These are phyloP conservation scores for Meliscaeva auricollis DNA, from an alignment of 2,888 invertebrate genomes.

Conservation along the genomic window DNA sequence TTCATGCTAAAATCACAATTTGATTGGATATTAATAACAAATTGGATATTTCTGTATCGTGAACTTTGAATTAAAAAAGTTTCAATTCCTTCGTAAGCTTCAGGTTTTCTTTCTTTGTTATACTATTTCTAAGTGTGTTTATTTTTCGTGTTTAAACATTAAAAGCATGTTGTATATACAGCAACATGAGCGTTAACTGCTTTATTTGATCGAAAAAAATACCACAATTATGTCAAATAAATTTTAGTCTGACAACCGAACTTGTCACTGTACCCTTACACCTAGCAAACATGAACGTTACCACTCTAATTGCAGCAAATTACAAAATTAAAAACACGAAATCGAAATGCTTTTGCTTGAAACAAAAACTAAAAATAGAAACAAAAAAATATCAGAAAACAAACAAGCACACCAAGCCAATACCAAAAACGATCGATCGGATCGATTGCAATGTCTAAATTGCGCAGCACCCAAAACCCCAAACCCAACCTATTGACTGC, in stretches of 20 bases:
- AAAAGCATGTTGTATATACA: slow-evolving; percentile 1
- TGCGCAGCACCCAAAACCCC: slow-evolving; percentile 48
- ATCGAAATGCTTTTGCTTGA: slow-evolving; percentile 61
- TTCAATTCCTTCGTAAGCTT: too few species aligned
- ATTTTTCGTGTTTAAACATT: background rate
- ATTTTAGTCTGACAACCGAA: slow-evolving; percentile 51
- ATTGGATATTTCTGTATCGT: too few species aligned
- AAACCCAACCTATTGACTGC: slow-evolving; percentile 61
- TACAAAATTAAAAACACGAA: slow-evolving; percentile 73
- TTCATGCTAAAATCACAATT: too few species aligned
- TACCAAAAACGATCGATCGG: slow-evolving; percentile 12
- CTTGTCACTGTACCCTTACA: slow-evolving; percentile 50
- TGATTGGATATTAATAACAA: too few species aligned
- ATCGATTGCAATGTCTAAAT: slow-evolving; percentile 57
- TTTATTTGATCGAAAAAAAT: slow-evolving; percentile 15
- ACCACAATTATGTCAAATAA: slow-evolving; percentile 48
- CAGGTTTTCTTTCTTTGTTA: too few species aligned
- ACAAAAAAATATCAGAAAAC: background rate
- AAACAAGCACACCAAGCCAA: slow-evolving; percentile 23
- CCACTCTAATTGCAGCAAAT: slow-evolving; percentile 73
- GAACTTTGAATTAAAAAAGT: too few species aligned
- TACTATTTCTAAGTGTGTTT: too few species aligned
- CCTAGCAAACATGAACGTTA: slow-evolving; percentile 49
- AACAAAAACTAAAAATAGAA: background rate
- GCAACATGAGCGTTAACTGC: background rate